Percentiles rank a stretch among this genome's conserved stretches.
Conservation (phyloP, 2,113 vertebrate genomes). For the Tringa solitaria region DNA sequence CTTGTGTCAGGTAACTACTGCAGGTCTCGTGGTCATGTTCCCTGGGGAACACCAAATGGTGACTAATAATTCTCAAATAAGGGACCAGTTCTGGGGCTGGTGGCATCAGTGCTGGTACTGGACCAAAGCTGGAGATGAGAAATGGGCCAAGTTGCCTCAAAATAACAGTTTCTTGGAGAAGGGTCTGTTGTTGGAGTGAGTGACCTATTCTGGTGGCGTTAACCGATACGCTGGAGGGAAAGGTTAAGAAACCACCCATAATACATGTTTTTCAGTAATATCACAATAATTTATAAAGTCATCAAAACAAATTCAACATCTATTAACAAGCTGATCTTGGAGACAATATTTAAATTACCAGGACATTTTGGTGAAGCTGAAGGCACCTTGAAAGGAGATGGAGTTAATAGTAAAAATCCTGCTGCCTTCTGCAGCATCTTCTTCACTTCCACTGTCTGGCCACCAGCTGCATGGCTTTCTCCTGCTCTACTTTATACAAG, state of each 20-base stretch:
- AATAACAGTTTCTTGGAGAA: no score
- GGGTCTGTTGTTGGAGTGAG: not conserved
- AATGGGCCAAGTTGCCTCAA: not conserved
- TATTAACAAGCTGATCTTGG: conserved; percentile 33
- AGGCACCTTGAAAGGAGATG: conserved; percentile 51
- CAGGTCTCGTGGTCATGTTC: not conserved
- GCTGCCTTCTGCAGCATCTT: not conserved
- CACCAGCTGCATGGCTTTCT: not conserved
- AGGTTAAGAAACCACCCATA: not conserved
- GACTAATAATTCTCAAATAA: not conserved
- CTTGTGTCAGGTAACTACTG: not conserved
- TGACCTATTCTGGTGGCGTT: accelerated
- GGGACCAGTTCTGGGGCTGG: no score
- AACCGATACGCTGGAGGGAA: not conserved
- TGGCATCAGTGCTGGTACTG: no score
- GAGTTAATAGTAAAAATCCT: not conserved
- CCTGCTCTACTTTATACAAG: not conserved
- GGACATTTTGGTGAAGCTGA: conserved; percentile 1
- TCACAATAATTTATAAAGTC: conserved; percentile 67
- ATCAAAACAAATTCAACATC: conserved; percentile 28
- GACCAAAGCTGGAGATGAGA: not conserved
- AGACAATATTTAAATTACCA: conserved; percentile 5
- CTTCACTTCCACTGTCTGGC: not conserved
- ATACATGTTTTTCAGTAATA: not conserved
- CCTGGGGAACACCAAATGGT: no score